phyloP scores from a whole-genome alignment of 2,113 vertebrate species.

The Pluvialis apricaria region DNA sequence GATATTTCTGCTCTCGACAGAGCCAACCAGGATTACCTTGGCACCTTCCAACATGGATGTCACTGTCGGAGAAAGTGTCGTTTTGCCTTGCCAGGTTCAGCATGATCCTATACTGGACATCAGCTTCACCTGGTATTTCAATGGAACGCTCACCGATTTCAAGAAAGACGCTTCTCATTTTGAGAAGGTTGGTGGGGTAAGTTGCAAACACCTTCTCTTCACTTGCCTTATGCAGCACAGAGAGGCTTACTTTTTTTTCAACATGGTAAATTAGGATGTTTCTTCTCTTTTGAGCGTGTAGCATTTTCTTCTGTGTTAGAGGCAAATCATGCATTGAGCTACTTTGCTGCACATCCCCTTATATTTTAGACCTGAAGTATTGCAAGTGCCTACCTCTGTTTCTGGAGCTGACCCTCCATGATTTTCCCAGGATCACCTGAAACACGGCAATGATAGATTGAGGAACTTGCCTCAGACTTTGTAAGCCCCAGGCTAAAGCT shows the following conservation, averaged over 20 bases:
- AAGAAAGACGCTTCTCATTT: constrained; percentile 85
- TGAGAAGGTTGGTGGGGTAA: constrained; percentile 93
- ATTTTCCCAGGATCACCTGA: not conserved
- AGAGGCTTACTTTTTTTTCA: not conserved
- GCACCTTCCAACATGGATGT: constrained; percentile 93
- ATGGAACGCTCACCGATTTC: constrained; percentile 85
- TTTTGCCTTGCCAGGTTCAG: constrained; percentile 91
- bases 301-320: not conserved
- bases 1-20: constrained; percentile 64
- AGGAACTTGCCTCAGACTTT: not conserved
- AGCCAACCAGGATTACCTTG: constrained; percentile 88
- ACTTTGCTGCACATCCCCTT: not conserved
- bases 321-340: not conserved
- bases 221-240: not conserved
- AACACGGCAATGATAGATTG: not conserved
- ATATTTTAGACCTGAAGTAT: not conserved
- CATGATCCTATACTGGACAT: constrained; percentile 87
- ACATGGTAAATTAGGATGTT: not conserved
- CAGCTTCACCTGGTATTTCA: constrained; percentile 93
- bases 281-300: not conserved
- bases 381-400: not conserved
- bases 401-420: not conserved
- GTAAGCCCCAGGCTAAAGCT: not conserved
- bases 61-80: constrained; percentile 91
- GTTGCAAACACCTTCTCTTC: constrained; percentile 38